phyloP scores from a whole-genome alignment of 2,888 invertebrate genomes.

The Aquatica leii region DNA sequence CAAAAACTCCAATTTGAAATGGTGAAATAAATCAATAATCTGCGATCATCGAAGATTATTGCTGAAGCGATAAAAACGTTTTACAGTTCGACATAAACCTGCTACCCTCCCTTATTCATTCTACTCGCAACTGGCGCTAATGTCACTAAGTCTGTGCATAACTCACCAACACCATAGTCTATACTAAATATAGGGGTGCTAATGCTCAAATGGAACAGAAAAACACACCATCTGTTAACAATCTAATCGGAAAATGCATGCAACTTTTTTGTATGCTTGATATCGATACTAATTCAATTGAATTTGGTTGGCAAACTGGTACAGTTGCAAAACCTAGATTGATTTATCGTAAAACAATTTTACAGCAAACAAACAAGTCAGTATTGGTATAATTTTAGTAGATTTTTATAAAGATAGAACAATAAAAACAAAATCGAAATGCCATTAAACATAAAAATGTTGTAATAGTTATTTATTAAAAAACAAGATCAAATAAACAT shows the following conservation, averaged over 20 bases:
- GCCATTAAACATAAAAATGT: too few species aligned
- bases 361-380: too few species aligned
- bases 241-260: constrained; percentile 50
- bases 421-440: too few species aligned
- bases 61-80: constrained; percentile 53
- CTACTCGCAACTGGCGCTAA: constrained; percentile 40
- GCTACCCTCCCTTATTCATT: constrained; percentile 49
- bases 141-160: constrained; percentile 39
- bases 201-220: constrained; percentile 64
- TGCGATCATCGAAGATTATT: constrained; percentile 54
- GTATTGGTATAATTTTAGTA: too few species aligned
- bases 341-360: too few species aligned
- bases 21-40: constrained; percentile 45
- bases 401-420: too few species aligned
- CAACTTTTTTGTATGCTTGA: constrained; percentile 39
- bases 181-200: constrained; percentile 52
- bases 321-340: neutral
- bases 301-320: constrained; percentile 26
- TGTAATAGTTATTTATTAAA: too few species aligned
- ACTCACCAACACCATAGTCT: constrained; percentile 35
- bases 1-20: too few species aligned
- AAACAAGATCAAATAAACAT: too few species aligned
- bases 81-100: constrained; percentile 48
- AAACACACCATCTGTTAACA: constrained; percentile 63
- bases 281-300: constrained; percentile 37